phyloP scores from a whole-genome alignment of 1,140 invertebrate genomes.

The Trichonephila inaurata region DNA sequence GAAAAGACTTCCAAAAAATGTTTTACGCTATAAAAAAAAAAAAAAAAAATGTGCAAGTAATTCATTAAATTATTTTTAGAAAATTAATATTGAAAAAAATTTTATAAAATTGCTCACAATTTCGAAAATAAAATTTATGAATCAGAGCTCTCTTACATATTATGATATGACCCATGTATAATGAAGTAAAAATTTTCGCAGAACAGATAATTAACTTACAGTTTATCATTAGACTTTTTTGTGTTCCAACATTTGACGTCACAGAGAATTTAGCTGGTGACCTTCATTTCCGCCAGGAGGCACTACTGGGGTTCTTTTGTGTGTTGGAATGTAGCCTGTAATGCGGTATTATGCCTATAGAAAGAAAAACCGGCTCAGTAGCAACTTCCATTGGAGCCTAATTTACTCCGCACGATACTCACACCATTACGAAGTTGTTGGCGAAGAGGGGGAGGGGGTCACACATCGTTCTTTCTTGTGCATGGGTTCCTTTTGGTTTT shows the following conservation, averaged over 20 bases:
- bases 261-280: constrained; percentile 47
- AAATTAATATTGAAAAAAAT: too few species aligned
- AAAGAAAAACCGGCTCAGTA: constrained; percentile 76
- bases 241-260: constrained; percentile 64
- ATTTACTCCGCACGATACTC: constrained; percentile 64
- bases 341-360: constrained; percentile 61
- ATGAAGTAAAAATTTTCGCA: constrained; percentile 5
- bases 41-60: too few species aligned
- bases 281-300: constrained; percentile 71
- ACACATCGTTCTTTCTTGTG: constrained; percentile 47
- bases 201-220: constrained; percentile 63
- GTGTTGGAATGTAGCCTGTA: constrained; percentile 50
- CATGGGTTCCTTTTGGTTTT: constrained; percentile 11
- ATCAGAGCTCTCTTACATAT: too few species aligned
- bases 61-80: too few species aligned
- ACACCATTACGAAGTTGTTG: constrained; percentile 53
- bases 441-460: background rate
- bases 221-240: constrained; percentile 47
- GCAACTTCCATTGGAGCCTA: constrained; percentile 56
- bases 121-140: too few species aligned
- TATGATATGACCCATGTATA: too few species aligned
- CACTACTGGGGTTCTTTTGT: constrained; percentile 58
- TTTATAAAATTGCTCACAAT: too few species aligned
- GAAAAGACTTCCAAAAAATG: too few species aligned
- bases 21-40: too few species aligned